Percentiles rank a stretch among this genome's conserved stretches.
These are phyloP conservation scores for Drosophila tripunctata DNA, from an alignment of 2,888 invertebrate species.

Conservation along the genomic window DNA sequence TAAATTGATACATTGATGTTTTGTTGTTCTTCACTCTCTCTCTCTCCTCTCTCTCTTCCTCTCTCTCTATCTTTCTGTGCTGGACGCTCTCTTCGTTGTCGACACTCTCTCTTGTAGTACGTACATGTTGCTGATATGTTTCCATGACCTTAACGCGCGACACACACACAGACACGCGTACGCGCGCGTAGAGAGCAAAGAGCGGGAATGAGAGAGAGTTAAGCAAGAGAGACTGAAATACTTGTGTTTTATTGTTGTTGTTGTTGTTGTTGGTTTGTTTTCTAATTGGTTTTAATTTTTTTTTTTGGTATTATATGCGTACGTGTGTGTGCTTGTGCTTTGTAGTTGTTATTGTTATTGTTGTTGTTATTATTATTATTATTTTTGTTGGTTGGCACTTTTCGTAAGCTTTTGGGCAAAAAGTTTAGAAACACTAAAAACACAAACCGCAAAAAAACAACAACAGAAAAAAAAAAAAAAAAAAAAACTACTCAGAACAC, in stretches of 20 bases:
- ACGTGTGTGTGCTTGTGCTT: slow-evolving; percentile 10
- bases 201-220: too few species aligned
- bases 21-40: slow-evolving; percentile 25
- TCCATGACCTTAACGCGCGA: slow-evolving; percentile 73
- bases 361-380: slow-evolving; percentile 26
- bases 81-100: slow-evolving; percentile 8
- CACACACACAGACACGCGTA: slow-evolving; percentile 5
- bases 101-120: slow-evolving; percentile 36
- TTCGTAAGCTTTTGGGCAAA: slow-evolving; percentile 40
- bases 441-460: slow-evolving; percentile 3
- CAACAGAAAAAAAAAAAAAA: slow-evolving; percentile 7
- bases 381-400: slow-evolving; percentile 31
- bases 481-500: slow-evolving; percentile 34
- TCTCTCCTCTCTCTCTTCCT: slow-evolving; percentile 24
- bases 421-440: slow-evolving; percentile 14
- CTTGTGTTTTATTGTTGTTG: slow-evolving; percentile 15
- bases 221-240: slow-evolving; percentile 4
- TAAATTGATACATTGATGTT: slow-evolving; percentile 24
- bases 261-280: slow-evolving; percentile 36
- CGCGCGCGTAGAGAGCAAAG: too few species aligned
- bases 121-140: slow-evolving; percentile 65
- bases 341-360: slow-evolving; percentile 24
- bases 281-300: slow-evolving; percentile 54
- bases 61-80: slow-evolving; percentile 3
- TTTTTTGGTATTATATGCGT: slow-evolving; percentile 14